Evolutionary conservation across 1,140 invertebrate genomes (phyloP), one percentile per base, ranked within the genome.

Genomic region (Psilanteris sp.): DNA sequence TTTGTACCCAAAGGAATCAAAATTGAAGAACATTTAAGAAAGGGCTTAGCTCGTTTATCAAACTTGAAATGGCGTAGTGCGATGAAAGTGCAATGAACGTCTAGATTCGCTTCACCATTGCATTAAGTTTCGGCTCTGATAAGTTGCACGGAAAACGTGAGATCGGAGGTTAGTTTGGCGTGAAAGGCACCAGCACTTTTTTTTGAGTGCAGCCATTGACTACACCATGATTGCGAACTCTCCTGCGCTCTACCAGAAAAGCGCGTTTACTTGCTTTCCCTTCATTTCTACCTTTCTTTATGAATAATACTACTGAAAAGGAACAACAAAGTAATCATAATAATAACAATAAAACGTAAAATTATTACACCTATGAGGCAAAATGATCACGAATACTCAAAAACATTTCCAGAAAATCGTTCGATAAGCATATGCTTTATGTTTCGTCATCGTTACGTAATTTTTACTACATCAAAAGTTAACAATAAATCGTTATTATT

Each of bases 321-420:
- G 34, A 52, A 36, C 27, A 55, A 62, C 26, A 62, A 55, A 48
- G 32, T 37, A 54, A 70, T 71, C 48, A 70, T 70, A 59, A 70
- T 50, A 29, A 57, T 70, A 61, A 46, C 29, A 57, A 44, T 70
- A 61, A 70, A 59, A 61, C 20, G 6, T 14, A 54, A 68, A 67
- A 52, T 75, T 67, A 67, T 75, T 75, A 18, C 46, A 31, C 39
- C 37, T 46, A 24, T 1, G 37, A 74, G 46, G 54, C 20, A 37
- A 59, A 57, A 62, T 41, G 57, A 72, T 67, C 71, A 31, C 71
- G 46, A 36, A 61, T 67, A 61, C 61, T 74, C 70, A 59, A 66
- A n/a, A n/a, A n/a, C n/a, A n/a, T n/a, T n/a, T n/a, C n/a, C n/a
- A n/a, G 37, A 64, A 27, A 24, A 64, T 57, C 55, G n/a, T n/a